Percentiles rank a stretch among this genome's conserved stretches.
phyloP scores from a whole-genome alignment of 1,140 invertebrate genomes.

The Apis dorsata region DNA sequence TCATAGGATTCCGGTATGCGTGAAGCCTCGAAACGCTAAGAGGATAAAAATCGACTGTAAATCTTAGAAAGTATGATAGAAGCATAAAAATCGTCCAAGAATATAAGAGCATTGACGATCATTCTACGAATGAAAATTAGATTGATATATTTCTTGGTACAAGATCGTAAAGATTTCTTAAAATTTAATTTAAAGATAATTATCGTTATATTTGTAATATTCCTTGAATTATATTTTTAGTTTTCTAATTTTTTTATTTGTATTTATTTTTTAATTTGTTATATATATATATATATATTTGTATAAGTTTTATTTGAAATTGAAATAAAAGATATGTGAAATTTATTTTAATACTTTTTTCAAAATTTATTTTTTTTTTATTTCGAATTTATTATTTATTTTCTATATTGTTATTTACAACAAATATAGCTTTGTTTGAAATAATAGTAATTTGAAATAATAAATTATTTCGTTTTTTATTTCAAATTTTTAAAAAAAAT shows the following conservation, averaged over 20 bases:
- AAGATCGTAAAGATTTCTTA: not conserved
- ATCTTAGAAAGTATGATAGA: constrained; percentile 19
- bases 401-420: too few species aligned
- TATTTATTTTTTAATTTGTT: too few species aligned
- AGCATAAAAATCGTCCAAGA: not conserved
- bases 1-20: not conserved
- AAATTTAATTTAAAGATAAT: not conserved
- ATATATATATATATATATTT: too few species aligned
- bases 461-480: too few species aligned
- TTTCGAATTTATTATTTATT: too few species aligned
- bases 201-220: not conserved
- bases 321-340: too few species aligned
- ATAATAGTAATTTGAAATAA: too few species aligned
- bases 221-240: not conserved
- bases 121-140: not conserved
- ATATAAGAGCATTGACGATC: not conserved
- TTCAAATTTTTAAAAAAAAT: too few species aligned
- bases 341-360: too few species aligned
- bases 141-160: not conserved
- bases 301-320: too few species aligned
- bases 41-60: constrained; percentile 2
- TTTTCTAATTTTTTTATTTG: not conserved
- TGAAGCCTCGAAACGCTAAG: constrained; percentile 25
- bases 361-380: too few species aligned
- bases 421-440: too few species aligned